Evolutionary conservation across 2,888 invertebrate genomes (phyloP).

Genomic region (Gymnocheta viridis): DNA sequence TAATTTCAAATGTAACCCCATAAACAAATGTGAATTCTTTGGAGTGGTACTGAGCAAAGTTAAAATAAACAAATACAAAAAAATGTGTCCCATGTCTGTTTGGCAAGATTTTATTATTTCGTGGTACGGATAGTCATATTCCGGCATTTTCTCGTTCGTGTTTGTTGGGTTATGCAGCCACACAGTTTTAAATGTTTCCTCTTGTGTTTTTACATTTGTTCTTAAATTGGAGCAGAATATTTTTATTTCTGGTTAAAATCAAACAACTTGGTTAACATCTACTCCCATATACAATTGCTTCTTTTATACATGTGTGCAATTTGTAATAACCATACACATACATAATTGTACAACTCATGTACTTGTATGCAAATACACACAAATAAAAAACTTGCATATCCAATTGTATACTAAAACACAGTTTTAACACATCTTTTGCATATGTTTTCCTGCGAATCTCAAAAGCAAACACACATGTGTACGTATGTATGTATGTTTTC

Average conservation of each 20-base stretch:
- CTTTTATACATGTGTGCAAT: neutral
- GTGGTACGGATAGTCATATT: neutral
- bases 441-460: conserved; percentile 1
- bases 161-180: conserved; percentile 19
- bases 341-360: neutral
- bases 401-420: conserved; percentile 16
- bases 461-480: neutral
- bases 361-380: neutral
- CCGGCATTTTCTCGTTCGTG: neutral
- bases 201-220: conserved; percentile 5
- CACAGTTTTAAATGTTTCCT: neutral
- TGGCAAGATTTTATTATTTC: neutral
- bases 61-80: no score
- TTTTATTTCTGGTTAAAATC: conserved; percentile 53
- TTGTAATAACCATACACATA: neutral
- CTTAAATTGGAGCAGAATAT: conserved; percentile 43
- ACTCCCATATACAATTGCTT: neutral
- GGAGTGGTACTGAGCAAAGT: neutral
- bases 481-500: neutral
- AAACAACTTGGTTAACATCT: conserved; percentile 52
- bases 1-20: conserved; percentile 45
- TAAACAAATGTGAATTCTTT: neutral
- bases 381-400: conserved; percentile 11
- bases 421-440: conserved; percentile 20
- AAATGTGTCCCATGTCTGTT: neutral